phyloP scores from a whole-genome alignment of 1,140 invertebrate genomes.

The Nymphalis io region DNA sequence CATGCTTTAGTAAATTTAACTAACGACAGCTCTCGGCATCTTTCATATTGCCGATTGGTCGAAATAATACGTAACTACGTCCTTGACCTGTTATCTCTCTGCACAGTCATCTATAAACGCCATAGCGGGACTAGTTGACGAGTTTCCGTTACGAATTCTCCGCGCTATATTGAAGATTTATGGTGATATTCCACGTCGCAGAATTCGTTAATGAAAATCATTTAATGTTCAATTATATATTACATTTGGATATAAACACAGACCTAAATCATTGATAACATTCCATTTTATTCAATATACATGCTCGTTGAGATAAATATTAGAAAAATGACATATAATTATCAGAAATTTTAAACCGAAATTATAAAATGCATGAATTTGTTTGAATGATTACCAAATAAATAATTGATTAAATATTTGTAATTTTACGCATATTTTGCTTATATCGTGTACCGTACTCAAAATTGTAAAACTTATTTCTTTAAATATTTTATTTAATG shows the following conservation, averaged over 20 bases:
- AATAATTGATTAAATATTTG: no score
- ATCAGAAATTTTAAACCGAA: no score
- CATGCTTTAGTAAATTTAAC: no score
- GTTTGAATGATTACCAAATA: no score
- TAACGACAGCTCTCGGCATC: neutral
- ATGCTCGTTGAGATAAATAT: neutral
- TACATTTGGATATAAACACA: neutral
- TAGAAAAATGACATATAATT: neutral
- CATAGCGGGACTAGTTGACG: conserved; percentile 31
- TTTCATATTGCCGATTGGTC: conserved; percentile 6
- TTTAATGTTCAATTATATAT: conserved; percentile 15
- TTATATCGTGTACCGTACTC: no score
- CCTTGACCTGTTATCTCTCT: conserved; percentile 35
- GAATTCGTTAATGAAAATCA: conserved; percentile 19
- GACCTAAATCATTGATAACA: conserved; percentile 1
- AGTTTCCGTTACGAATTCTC: conserved; percentile 21
- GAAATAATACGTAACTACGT: conserved; percentile 24
- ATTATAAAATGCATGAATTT: no score
- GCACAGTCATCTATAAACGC: conserved; percentile 28
- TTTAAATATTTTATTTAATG: no score
- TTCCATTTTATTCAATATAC: conserved; percentile 3
- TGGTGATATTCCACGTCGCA: conserved; percentile 12
- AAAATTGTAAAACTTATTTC: no score
- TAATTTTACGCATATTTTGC: no score
- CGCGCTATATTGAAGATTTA: conserved; percentile 18